These are phyloP conservation scores for Cephus spinipes DNA, from an alignment of 2,888 invertebrate genomes.

Conservation along the genomic window DNA sequence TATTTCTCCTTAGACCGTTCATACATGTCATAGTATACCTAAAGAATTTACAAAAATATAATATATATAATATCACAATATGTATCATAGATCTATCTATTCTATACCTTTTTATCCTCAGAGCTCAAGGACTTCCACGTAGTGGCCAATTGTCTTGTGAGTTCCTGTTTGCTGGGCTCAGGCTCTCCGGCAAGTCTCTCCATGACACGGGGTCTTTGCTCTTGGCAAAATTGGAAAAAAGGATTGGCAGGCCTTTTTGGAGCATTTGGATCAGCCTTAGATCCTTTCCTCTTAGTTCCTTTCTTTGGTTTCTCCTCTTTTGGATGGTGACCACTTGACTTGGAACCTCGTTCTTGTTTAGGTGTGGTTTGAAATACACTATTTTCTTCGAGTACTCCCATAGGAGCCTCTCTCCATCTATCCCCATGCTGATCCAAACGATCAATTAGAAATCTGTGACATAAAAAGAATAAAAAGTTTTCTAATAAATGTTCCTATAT, in stretches of 20 bases:
- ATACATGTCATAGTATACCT: conserved; percentile 80
- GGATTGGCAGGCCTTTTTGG: conserved; percentile 85
- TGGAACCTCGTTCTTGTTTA: conserved; percentile 56
- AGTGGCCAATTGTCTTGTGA: conserved; percentile 79
- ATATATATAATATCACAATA: conserved; percentile 4
- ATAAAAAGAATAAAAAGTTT: conserved; percentile 3
- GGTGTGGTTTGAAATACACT: conserved; percentile 56
- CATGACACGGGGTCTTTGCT: conserved; percentile 79
- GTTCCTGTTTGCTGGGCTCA: conserved; percentile 80
- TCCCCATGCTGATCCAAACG: conserved; percentile 79
- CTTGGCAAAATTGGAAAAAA: conserved; percentile 85
- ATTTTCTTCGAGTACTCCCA: conserved; percentile 69
- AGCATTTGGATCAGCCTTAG: conserved; percentile 78
- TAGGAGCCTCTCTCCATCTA: conserved; percentile 74
- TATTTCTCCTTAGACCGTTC: conserved; percentile 84
- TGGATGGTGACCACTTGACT: conserved; percentile 41
- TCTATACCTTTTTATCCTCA: conserved; percentile 77
- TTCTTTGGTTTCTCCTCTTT: conserved; percentile 67
- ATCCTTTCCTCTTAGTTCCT: conserved; percentile 72
- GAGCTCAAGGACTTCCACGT: conserved; percentile 79
- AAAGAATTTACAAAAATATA: conserved; percentile 40
- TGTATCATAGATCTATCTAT: not conserved
- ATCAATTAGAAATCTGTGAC: conserved; percentile 73
- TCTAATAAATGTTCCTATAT: not conserved
- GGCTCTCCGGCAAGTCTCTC: conserved; percentile 75